phyloP scores from a whole-genome alignment of 2,888 invertebrate species.

The Tenthredo scrophulariae region DNA sequence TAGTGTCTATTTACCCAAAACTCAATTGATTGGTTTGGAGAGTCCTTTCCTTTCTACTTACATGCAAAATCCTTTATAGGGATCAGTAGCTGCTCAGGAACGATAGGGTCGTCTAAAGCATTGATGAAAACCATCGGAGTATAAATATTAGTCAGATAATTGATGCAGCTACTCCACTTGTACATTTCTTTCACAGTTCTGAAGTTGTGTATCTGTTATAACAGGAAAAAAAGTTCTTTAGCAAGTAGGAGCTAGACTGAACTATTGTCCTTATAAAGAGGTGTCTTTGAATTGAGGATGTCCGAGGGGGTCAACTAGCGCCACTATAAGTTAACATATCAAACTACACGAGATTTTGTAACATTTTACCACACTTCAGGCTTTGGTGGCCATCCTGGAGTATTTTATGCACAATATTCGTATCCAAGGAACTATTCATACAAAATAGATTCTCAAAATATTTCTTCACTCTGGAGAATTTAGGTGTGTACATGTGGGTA shows the following conservation, averaged over 20 bases:
- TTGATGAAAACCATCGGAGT: conserved; percentile 96
- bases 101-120: conserved; percentile 94
- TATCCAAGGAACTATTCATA: too few relatives aligned
- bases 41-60: conserved; percentile 79
- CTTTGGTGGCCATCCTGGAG: too few relatives aligned
- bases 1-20: not conserved
- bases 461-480: too few relatives aligned
- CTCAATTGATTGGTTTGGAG: not conserved
- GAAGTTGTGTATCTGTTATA: conserved; percentile 87
- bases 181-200: conserved; percentile 89
- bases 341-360: too few relatives aligned
- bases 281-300: not conserved
- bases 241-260: too few relatives aligned
- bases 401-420: too few relatives aligned
- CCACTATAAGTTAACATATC: too few relatives aligned
- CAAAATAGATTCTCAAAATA: too few relatives aligned
- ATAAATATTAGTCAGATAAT: conserved; percentile 88
- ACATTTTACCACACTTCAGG: too few relatives aligned
- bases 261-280: not conserved
- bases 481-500: too few relatives aligned
- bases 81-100: conserved; percentile 88
- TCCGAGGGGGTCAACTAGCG: too few relatives aligned
- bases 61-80: conserved; percentile 88
- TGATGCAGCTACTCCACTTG: conserved; percentile 90
- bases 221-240: not conserved